Evolutionary conservation across 2,797 vertebrate genomes (phyloP), one percentile per base, ranked within the genome.

Genomic region (Serranus cabrilla): DNA sequence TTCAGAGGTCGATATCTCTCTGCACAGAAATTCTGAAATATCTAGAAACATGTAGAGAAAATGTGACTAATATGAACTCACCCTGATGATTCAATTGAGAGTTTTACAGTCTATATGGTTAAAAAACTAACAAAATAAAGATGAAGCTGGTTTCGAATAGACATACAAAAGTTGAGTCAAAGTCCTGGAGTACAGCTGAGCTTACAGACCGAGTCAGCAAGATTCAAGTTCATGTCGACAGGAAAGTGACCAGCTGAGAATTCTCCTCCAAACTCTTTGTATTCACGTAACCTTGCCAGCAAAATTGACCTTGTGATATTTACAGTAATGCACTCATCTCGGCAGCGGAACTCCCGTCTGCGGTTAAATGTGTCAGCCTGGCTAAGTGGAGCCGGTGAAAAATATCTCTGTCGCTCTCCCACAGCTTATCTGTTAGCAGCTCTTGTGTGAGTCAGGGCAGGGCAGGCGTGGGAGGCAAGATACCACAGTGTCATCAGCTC

Each of bases 351-450:
- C 46, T 59, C 64, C 20, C 50, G 68, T 81, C 62, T 80, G 72
- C 16, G 66, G 69, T 46, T 70, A 49, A 60, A 78, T 62, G 71
- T 81, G 80, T 88, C 81, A 78, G 71, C 52, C 51, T 37, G 66
- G 58, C 66, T 76, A 43, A 59, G 76, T 80, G 68, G 68, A 79
- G 79, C 63, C 78, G 49, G 57, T 49, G 68, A 76, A 51, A 64
- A 82, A 77, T 73, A 83, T 80, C 63, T 72, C 50, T 14, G 71
- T 52, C 20, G 49, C 72, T 82, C 80, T 85, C 84, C 80, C 76
- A 80, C 72, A 74, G 76, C 74, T 91, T 87, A 91, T 93, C 90
- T 89, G 86, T 90, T 83, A 76, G 84, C 76, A 45, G 81, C 77
- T 79, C 85, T 81, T 80, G 74, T 83, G 82, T 89, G 88, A 91